Evolutionary conservation across 2,113 vertebrate genomes (phyloP).

Genomic region (Henicopernis longicauda): DNA sequence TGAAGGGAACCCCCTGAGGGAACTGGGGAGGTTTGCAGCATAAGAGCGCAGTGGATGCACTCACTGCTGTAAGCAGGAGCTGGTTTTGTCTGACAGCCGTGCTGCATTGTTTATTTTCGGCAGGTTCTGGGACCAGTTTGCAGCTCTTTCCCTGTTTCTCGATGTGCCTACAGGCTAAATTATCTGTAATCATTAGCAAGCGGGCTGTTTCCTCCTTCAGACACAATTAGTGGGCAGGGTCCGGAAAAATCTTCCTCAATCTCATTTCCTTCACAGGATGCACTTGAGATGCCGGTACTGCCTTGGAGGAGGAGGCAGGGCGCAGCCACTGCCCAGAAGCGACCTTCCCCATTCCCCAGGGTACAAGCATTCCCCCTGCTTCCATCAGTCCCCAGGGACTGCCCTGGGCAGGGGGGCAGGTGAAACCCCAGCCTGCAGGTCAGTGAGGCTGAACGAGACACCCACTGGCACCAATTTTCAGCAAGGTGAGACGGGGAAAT

Average conservation of each 20-base stretch:
- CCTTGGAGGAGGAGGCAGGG: not conserved
- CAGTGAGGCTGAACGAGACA: not conserved
- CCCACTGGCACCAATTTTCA: accelerated
- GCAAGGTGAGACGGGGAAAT: not conserved
- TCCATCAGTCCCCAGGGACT: not conserved
- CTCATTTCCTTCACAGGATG: conserved; percentile 47
- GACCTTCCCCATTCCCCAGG: not conserved
- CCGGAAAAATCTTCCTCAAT: conserved; percentile 33
- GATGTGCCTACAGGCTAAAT: not conserved
- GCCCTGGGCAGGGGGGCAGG: accelerated
- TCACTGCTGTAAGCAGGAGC: not conserved
- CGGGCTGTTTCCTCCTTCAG: conserved; percentile 44
- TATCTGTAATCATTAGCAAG: conserved; percentile 39
- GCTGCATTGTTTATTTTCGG: not conserved
- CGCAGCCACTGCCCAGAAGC: not conserved
- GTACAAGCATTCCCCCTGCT: not conserved
- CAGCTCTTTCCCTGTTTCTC: not conserved
- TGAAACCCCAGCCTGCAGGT: not conserved
- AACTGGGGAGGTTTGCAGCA: not conserved
- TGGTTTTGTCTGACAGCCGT: not conserved
- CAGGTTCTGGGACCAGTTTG: not conserved
- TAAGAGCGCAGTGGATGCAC: not conserved
- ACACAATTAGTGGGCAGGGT: conserved; percentile 40
- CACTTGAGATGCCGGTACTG: not conserved
- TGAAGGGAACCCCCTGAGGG: not conserved